Base-by-base conservation (phyloP, 2,797 vertebrate species). In the Enteromius thamalakanensis region DNA sequence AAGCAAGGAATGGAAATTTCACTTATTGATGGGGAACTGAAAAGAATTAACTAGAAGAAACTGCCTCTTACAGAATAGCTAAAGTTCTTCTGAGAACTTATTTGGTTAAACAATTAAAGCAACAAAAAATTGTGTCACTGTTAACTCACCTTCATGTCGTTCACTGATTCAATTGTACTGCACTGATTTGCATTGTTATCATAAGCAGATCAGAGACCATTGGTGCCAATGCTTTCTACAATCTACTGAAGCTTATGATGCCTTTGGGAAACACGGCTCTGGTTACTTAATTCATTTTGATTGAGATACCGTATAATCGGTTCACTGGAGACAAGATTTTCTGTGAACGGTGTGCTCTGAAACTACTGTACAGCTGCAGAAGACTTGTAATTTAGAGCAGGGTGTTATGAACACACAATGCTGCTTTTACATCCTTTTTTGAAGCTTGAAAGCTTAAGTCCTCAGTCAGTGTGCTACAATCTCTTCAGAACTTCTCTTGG, bases 1-100 rank as follows among this genome's bases (percentile, higher is more conserved):
- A 86, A 89, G 84, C 84, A 81, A 88, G 81, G 85, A 84, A 88
- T 88, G 86, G 88, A 91, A 91, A 91, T 85, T 87, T 80, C 74
- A 76, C 87, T 76, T 84, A 88, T 84, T 84, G 77, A 82, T 60
- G 67, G 55, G 45, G 74, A 82, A 83, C 83, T 82, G 19, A 81
- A 81, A 86, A 82, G 84, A 83, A 87, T 86, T 84, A 89, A 53
- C 70, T 42, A 70, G 58, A 79, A 26, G 12, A 82, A 37, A 79
- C 32, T 17, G 49, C 26, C 32, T 80, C 23, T 80, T 51, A 14
- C 15, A 26, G 53, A 76, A 26, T 2, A 45, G 23, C 45, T 55
- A 76, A 78, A 51, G 68, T 29, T 67, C 76, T 68, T 64, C 15
- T 64, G 26, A 64, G 26, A 64, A 58, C 19, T 78, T 79, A 32